These are phyloP conservation scores for Ispidina lecontei DNA, from an alignment of 2,797 vertebrate genomes.

Conservation along the genomic window DNA sequence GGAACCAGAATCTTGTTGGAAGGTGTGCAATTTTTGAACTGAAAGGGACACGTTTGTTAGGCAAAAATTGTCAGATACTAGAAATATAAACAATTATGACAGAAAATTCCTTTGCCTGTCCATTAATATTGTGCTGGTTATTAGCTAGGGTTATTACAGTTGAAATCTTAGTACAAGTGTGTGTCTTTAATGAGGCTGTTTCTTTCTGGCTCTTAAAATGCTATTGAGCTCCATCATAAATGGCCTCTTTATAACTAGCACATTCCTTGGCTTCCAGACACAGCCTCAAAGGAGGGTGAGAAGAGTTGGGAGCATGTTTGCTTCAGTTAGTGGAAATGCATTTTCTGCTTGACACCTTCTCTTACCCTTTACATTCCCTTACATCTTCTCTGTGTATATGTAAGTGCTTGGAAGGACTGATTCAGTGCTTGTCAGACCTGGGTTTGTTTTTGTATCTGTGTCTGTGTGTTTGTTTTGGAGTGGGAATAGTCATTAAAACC, in stretches of 20 bases:
- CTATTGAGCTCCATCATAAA: slow-evolving; percentile 56
- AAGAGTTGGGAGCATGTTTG: slow-evolving; percentile 30
- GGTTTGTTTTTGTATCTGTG: neutral
- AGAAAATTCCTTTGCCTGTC: neutral
- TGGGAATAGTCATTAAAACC: neutral
- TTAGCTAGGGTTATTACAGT: slow-evolving; percentile 34
- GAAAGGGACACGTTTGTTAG: neutral
- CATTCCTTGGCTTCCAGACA: slow-evolving; percentile 57
- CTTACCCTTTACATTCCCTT: neutral
- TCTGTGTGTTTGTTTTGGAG: neutral
- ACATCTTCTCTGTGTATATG: neutral
- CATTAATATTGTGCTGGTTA: neutral
- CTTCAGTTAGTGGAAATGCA: neutral
- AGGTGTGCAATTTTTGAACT: neutral
- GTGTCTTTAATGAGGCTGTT: slow-evolving; percentile 30
- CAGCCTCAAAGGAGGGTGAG: slow-evolving; percentile 41
- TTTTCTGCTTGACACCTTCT: neutral
- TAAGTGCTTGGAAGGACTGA: neutral
- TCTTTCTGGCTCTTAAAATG: slow-evolving; percentile 48
- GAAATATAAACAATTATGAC: neutral
- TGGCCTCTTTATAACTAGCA: slow-evolving; percentile 56
- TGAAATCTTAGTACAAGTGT: neutral
- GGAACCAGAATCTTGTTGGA: neutral
- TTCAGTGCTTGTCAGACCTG: neutral
- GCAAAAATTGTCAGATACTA: neutral